These are phyloP conservation scores for Sprattus sprattus DNA, from an alignment of 2,113 vertebrate species.

Conservation along the genomic window DNA sequence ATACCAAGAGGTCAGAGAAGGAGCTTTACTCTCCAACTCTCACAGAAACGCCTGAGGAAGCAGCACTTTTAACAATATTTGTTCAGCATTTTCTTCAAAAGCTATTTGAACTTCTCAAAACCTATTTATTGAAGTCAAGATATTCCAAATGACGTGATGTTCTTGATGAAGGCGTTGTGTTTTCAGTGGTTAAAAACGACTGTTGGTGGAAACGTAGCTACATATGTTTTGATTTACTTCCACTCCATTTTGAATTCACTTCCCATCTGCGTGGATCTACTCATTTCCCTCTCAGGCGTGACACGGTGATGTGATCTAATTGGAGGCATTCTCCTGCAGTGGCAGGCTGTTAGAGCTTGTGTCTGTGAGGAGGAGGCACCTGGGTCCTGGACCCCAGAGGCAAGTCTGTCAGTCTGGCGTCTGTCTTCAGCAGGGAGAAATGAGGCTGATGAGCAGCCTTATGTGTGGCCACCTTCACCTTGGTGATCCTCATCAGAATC, in stretches of 20 bases:
- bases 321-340: not conserved
- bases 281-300: not conserved
- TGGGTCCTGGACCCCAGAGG: not conserved
- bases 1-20: conserved; percentile 7
- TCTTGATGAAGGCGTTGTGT: not conserved
- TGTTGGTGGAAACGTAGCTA: not conserved
- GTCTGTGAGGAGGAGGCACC: not conserved
- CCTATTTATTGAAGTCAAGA: not conserved
- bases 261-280: not conserved
- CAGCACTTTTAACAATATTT: not conserved
- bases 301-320: not conserved
- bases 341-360: not conserved
- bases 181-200: not conserved
- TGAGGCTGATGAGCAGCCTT: not conserved
- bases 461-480: not conserved
- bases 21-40: not conserved
- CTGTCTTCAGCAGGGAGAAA: not conserved
- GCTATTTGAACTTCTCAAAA: not conserved
- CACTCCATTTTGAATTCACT: not conserved
- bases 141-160: not conserved
- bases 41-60: not conserved
- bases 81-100: not conserved
- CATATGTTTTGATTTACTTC: not conserved
- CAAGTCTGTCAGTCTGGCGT: not conserved
- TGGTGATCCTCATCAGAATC: not conserved